These are phyloP conservation scores for Prinia subflava DNA, from an alignment of 2,113 vertebrate genomes.

Conservation along the genomic window DNA sequence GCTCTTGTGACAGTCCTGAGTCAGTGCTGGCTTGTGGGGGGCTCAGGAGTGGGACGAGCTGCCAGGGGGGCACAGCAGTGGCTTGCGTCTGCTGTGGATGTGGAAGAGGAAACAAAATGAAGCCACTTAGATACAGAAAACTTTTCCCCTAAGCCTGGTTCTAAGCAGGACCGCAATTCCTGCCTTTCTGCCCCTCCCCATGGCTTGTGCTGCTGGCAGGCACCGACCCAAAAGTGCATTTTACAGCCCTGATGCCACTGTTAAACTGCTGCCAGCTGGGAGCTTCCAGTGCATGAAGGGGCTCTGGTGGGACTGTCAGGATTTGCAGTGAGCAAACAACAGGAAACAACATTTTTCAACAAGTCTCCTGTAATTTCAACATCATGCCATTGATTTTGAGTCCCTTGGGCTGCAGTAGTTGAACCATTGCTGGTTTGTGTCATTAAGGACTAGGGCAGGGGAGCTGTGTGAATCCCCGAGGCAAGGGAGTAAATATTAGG, in stretches of 20 bases:
- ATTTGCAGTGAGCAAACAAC: slow-evolving; percentile 67
- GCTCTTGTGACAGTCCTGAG: not conserved
- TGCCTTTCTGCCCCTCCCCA: not conserved
- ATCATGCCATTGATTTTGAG: slow-evolving; percentile 69
- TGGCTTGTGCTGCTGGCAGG: not conserved
- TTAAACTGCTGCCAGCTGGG: not conserved
- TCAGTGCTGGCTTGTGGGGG: not conserved
- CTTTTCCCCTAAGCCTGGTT: not conserved
- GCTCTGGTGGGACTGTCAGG: slow-evolving; percentile 39
- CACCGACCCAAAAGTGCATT: not conserved
- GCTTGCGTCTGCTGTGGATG: too few relatives aligned
- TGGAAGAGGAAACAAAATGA: not conserved
- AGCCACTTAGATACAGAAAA: not conserved
- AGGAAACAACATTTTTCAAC: slow-evolving; percentile 72
- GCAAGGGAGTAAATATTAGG: not conserved
- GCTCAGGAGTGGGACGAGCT: not conserved
- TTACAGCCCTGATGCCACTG: slow-evolving; percentile 2
- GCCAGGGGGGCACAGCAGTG: not conserved
- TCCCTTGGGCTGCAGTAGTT: slow-evolving; percentile 54
- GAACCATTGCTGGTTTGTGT: slow-evolving; percentile 66
- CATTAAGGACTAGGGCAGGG: slow-evolving; percentile 49
- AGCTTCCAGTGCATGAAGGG: slow-evolving; percentile 51
- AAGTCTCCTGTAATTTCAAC: slow-evolving; percentile 60
- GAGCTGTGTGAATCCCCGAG: slow-evolving; percentile 9
- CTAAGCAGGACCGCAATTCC: not conserved